These are phyloP conservation scores for Caenorhabditis imperialis DNA, from an alignment of 2,888 invertebrate genomes.

Conservation along the genomic window DNA sequence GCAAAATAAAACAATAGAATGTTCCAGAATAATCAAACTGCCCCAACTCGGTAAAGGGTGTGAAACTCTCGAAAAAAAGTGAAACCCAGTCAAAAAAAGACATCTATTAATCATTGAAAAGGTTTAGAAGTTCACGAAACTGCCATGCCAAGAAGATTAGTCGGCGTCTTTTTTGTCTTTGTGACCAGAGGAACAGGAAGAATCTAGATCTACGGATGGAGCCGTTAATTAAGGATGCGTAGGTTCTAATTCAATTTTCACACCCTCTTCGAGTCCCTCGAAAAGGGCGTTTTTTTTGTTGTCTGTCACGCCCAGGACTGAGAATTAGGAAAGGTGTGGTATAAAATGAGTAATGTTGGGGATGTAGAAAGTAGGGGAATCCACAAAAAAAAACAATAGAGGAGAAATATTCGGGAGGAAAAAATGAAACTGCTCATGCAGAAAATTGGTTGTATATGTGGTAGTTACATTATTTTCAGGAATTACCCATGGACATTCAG, in stretches of 20 bases:
- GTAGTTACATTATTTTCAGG: too few species aligned
- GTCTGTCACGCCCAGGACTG: too few species aligned
- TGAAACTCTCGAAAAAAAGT: background rate
- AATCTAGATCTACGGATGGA: slow-evolving; percentile 30
- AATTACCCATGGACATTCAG: too few species aligned
- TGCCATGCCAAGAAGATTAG: too few species aligned
- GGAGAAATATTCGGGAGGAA: slow-evolving; percentile 13
- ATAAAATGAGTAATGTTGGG: too few species aligned
- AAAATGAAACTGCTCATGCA: slow-evolving; percentile 42
- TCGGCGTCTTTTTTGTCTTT: slow-evolving; percentile 4
- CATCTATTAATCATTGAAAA: slow-evolving; percentile 51
- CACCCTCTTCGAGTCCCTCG: slow-evolving; percentile 34
- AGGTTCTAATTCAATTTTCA: slow-evolving; percentile 52
- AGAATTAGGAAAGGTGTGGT: too few species aligned
- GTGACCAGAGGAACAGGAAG: slow-evolving; percentile 7
- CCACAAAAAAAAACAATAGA: slow-evolving; percentile 30
- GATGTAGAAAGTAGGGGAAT: too few species aligned
- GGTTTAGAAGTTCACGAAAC: slow-evolving; percentile 38
- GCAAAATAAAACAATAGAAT: slow-evolving; percentile 7
- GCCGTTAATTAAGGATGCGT: slow-evolving; percentile 49
- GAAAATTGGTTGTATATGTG: slow-evolving; percentile 35
- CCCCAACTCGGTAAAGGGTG: background rate
- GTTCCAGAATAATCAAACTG: background rate
- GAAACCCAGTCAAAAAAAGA: slow-evolving; percentile 23
- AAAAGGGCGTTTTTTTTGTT: too few species aligned